Evolutionary conservation across 2,888 invertebrate genomes (phyloP), one percentile per base, ranked within the genome.

Genomic region (Capitulum mitella): DNA sequence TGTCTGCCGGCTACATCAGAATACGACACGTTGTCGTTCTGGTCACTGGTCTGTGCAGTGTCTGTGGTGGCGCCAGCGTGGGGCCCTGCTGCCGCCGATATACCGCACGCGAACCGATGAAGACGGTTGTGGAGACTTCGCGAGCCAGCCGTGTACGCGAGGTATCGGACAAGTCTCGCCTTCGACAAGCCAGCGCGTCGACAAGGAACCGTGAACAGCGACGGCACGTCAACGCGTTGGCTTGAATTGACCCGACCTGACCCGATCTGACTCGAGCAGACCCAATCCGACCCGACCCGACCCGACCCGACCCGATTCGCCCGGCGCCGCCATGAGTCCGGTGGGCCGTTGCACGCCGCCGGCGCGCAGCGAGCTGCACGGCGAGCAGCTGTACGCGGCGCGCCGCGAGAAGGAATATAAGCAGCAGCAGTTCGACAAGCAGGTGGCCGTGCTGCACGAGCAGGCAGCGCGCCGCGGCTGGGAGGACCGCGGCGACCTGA

Each of bases 401-500:
- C 70, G 70, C 6, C 70, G 70, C 37, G 70, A 70, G 34, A 70
- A 70, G 70, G 70, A 70, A 10, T 70, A 10, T 12, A 34, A 37
- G 22, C 70, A 70, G 70, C 70, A 70, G 70, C 70, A 70, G 70
- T 70, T 70, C 70, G 8, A 37, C 70, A 10, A 37, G 70, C 70
- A 70, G 37, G 70, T 70, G 70, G 0, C 22, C 5, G 12, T 22
- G 37, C 70, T 70, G 34, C 70, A 70, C 70, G 19, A 2, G 37
- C 70, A 70, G 6, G 34, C 70, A 22, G 22, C 70, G 70, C 70
- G 70, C 3, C 70, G 70, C 70, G 16, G 34, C 26, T 70, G 70
- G 70, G 70, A 70, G 70, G 70, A 70, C 70, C 70, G 29, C 70
- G 37, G 37, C 8, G 70, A 70, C 70, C 70, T 70, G 22, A 70